Evolutionary conservation across 2,113 vertebrate species (phyloP), one percentile per base, ranked within the genome.

Genomic region (Emydura subglobosa): DNA sequence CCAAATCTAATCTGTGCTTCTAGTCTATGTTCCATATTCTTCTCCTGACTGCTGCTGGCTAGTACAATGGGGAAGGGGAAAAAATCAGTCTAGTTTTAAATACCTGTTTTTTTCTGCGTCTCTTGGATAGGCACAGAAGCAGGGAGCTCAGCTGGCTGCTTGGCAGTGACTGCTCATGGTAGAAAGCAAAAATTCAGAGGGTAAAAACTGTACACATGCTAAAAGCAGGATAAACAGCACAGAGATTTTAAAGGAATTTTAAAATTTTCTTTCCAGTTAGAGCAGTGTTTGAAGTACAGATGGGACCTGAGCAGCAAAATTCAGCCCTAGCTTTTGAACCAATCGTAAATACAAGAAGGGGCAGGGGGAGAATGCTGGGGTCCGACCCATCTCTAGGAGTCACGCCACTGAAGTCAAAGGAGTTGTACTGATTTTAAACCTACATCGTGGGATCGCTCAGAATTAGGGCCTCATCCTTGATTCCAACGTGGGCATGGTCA

Each of bases 31-130:
- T 94, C 92, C 82, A 68, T 44, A 6, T 10, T 31, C 59, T 59
- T 82, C 89, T 94, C 92, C 22, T 78, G 3, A 89, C 87, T 0
- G 16, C 92, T 96, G 34, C 94, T 88, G 86, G 93, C 88, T 83
- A 31, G 25, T 3, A 84, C 76, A 27, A 27, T 91, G 92, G 49
- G 80, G 93, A 82, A 78, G 92, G 91, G 13, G 42, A 24, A 72
- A 86, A 81, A 83, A 2, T 2, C 0, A 1, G 83, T 49, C 68
- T 95, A 91, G 22, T 88, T 92, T 86, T 34, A 96, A 95, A 95
- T 97, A 97, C 97, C 97, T 98, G 97, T 0, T 81, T 92, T 92
- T 79, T 87, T 76, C 95, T 94, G 76, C 12, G 82, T 42, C 53
- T 95, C 94, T 88, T 65, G 94, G 87, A 84, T 1, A 34, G 97